Conservation (phyloP, 2,113 vertebrate species). For the Pterocles burchelli region DNA sequence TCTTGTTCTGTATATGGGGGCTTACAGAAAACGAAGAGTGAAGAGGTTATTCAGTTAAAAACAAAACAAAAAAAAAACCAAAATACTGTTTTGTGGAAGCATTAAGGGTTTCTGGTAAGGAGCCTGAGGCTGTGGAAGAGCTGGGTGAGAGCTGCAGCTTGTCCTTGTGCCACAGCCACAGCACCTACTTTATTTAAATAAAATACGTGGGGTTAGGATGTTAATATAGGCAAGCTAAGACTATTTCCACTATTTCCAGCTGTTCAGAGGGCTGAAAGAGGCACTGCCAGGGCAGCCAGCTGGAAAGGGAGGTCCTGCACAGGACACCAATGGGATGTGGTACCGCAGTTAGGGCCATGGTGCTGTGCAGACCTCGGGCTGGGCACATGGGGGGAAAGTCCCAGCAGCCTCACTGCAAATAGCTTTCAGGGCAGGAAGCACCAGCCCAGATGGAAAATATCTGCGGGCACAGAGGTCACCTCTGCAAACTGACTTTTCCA, state of each 20-base stretch:
- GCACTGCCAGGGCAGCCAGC: neutral
- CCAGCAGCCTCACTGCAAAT: neutral
- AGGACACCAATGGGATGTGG: neutral
- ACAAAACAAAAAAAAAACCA: neutral
- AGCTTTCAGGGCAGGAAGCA: neutral
- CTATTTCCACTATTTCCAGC: neutral
- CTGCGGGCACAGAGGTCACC: neutral
- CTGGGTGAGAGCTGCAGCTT: neutral
- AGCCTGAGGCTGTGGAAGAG: neutral
- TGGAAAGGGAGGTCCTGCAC: neutral
- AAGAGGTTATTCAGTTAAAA: neutral
- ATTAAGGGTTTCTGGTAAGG: neutral
- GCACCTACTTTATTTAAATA: accelerated
- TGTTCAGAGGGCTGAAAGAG: neutral
- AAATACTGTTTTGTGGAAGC: neutral
- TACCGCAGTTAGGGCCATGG: neutral
- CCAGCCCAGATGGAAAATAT: neutral
- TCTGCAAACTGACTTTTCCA: neutral
- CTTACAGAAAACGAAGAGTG: neutral
- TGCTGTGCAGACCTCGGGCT: neutral
- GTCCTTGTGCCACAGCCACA: neutral
- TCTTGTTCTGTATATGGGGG: neutral
- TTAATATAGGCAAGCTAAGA: neutral
- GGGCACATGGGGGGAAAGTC: neutral
- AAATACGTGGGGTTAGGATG: neutral